Base-by-base conservation (phyloP, 1,140 invertebrate genomes). In the Ericerus pela region DNA sequence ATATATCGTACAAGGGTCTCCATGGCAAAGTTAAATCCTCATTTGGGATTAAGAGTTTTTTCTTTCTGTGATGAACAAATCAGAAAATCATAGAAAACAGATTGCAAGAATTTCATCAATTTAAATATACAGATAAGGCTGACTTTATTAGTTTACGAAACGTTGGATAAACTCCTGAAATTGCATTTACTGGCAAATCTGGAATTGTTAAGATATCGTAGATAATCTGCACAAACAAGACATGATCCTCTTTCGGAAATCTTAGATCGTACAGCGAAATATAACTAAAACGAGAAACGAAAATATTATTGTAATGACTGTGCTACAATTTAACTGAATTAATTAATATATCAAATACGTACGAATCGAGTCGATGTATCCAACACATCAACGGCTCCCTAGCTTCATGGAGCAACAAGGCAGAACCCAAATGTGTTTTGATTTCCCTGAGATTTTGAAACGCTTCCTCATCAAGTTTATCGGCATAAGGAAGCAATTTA, bases 231-330 rank as follows among this genome's bases (percentile, higher is more conserved):
- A 96, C 79, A 20, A 96, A 76, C n/a, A 74, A 67, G 22, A 96
- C 76, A 66, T 96, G 91, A 68, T 95, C 90, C 63, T 86, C 81
- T 70, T 94, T 95, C 1, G 80, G 81, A 70, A 96, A 93, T 64
- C 86, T 87, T 58, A 82, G 67, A 12, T 87, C 87, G 74, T 91
- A 91, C 24, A 91, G 69, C 62, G 79, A 76, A 28, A 92, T 79
- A 64, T 88, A 93, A 63, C 84, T 85, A 64, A 59, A 76, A 4
- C 14, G 22, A 58, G n/a, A 55, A 43, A 43, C 10, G 20, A 51
- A n/a, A 16, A 37, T n/a, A 16, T 8, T 47, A 12, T 52, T 11
- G 5, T 51, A 14, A 26, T 12, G 6, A 55, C 57, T 18, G 20
- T 58, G 30, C 16, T 33, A 37, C 22, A 37, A 30, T 53, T 38